Conservation (phyloP, 1,140 invertebrate species). For the Brachionus rubens region DNA sequence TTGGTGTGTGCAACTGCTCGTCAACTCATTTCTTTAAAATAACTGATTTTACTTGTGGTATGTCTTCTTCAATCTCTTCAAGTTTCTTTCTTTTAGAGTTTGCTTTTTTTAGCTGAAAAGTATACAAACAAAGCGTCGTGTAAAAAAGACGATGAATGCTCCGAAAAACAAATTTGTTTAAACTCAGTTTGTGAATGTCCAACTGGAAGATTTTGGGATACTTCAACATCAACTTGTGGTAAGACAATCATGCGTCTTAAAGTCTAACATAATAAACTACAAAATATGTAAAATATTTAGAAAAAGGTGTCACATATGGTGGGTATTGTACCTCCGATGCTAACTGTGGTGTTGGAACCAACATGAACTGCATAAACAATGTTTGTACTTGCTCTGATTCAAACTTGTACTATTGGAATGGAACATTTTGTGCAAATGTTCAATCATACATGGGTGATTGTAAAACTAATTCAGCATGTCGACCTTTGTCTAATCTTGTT, state of each 20-base stretch:
- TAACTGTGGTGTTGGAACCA: background rate
- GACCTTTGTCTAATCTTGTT: background rate
- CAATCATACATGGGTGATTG: conserved; percentile 22
- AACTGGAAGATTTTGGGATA: conserved; percentile 5
- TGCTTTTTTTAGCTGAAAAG: background rate
- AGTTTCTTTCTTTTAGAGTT: too few relatives aligned
- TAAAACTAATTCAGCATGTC: background rate
- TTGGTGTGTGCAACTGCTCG: conserved; percentile 24
- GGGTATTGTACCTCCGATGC: background rate
- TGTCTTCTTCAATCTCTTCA: too few relatives aligned
- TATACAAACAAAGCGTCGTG: background rate
- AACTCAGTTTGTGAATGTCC: background rate
- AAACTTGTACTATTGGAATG: conserved; percentile 20
- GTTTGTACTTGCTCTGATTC: conserved; percentile 4
- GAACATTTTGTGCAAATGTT: conserved; percentile 17
- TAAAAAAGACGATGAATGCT: background rate
- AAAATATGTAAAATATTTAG: background rate
- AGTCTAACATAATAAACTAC: too few relatives aligned
- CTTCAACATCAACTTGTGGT: background rate
- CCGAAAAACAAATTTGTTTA: background rate
- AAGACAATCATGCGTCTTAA: background rate
- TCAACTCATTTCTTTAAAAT: background rate
- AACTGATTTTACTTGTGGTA: too few relatives aligned
- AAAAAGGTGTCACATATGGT: background rate
- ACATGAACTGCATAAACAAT: background rate